Evolutionary conservation across 2,113 vertebrate genomes (phyloP).

Genomic region (Brachirus orientalis): DNA sequence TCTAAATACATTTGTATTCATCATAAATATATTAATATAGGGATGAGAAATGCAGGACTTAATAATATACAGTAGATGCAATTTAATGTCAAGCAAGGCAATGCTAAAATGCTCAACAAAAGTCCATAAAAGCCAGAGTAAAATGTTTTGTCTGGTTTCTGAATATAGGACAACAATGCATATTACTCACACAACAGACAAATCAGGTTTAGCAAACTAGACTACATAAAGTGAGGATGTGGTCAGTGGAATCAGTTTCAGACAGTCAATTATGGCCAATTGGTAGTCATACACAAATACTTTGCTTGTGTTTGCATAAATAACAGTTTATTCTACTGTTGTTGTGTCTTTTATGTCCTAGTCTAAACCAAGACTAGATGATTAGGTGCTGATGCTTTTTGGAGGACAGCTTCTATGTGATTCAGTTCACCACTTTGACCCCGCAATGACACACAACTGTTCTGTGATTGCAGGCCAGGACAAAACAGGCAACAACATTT

Average conservation of each 20-base stretch:
- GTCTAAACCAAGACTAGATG: constrained; percentile 75
- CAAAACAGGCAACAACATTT: constrained; percentile 61
- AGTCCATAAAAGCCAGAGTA: constrained; percentile 24
- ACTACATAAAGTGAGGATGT: constrained; percentile 54
- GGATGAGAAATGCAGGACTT: neutral
- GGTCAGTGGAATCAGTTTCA: constrained; percentile 55
- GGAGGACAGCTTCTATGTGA: constrained; percentile 47
- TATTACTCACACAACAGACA: constrained; percentile 42
- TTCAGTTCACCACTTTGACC: constrained; percentile 56
- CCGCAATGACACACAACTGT: constrained; percentile 62
- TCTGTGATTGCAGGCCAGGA: constrained; percentile 68
- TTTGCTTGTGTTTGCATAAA: constrained; percentile 63
- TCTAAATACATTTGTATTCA: neutral
- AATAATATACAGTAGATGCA: neutral
- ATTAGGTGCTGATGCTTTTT: constrained; percentile 54
- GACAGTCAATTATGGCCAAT: constrained; percentile 60
- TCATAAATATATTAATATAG: neutral
- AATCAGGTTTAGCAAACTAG: constrained; percentile 42
- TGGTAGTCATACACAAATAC: constrained; percentile 66
- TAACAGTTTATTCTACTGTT: constrained; percentile 65
- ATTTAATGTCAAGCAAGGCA: neutral
- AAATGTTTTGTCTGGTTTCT: constrained; percentile 61
- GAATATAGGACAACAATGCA: constrained; percentile 29
- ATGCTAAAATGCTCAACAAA: constrained; percentile 3
- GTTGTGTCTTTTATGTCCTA: constrained; percentile 75